phyloP scores from a whole-genome alignment of 2,113 vertebrate species.

The Climacteris rufus region DNA sequence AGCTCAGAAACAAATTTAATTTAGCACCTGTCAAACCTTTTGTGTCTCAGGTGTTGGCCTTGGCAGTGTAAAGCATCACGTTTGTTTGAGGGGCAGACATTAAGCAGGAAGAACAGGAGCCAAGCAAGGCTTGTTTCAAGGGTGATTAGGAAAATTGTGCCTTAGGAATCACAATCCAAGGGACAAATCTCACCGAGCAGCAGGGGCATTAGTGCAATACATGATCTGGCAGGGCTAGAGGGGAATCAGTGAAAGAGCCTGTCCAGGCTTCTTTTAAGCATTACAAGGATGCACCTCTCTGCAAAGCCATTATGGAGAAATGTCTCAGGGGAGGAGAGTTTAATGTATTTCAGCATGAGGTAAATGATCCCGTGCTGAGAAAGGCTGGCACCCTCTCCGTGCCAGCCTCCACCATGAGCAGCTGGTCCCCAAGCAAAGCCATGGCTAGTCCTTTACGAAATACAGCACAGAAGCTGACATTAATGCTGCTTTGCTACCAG shows the following conservation, averaged over 20 bases:
- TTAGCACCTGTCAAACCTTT: neutral
- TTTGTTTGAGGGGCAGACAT: neutral
- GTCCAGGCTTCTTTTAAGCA: neutral
- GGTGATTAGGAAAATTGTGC: neutral
- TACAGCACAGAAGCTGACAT: neutral
- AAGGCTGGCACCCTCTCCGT: neutral
- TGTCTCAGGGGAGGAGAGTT: conserved; percentile 15
- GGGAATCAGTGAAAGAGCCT: neutral
- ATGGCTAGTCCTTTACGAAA: neutral
- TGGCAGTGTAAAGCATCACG: neutral
- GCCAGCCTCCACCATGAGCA: neutral
- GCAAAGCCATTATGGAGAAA: neutral
- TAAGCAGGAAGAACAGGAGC: neutral
- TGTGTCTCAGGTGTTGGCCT: neutral
- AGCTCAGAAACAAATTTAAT: neutral
- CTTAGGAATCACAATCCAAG: neutral
- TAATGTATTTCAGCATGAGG: conserved; percentile 19
- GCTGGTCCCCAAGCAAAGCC: neutral
- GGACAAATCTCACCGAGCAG: neutral
- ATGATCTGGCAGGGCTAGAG: neutral
- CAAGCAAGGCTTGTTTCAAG: neutral
- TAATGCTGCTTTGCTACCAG: neutral
- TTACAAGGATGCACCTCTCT: neutral
- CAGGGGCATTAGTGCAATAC: neutral
- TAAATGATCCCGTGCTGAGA: conserved; percentile 1